These are phyloP conservation scores for Aselliscus stoliczkanus DNA, from an alignment of 2,797 vertebrate species.

Conservation along the genomic window DNA sequence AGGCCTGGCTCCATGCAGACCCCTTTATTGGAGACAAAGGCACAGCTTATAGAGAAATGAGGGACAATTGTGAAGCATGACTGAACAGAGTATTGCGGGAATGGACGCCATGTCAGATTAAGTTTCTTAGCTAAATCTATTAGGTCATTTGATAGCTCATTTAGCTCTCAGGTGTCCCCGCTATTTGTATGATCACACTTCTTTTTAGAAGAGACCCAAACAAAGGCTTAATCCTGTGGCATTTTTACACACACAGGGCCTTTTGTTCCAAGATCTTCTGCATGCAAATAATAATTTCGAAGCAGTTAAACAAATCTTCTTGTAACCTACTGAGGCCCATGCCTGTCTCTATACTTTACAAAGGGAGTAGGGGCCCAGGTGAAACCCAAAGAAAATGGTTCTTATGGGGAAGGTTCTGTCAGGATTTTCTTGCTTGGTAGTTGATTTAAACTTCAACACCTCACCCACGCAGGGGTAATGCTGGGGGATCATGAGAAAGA, in stretches of 20 bases:
- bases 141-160: background rate
- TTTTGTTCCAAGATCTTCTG: conserved; percentile 38
- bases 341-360: background rate
- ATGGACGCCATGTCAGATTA: background rate
- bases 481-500: background rate
- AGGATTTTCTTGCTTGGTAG: background rate
- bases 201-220: conserved; percentile 22
- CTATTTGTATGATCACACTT: background rate
- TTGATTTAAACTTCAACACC: background rate
- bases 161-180: background rate
- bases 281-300: conserved; percentile 52
- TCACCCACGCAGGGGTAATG: background rate
- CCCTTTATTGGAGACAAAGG: background rate
- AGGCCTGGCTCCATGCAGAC: background rate
- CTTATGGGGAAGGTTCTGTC: background rate
- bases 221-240: conserved; percentile 34
- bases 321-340: background rate
- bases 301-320: conserved; percentile 55
- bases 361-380: background rate
- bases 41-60: background rate
- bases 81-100: too few relatives aligned
- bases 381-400: background rate
- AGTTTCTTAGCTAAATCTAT: background rate
- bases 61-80: rapidly evolving
- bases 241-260: background rate